phyloP scores from a whole-genome alignment of 1,140 invertebrate species.

The Plectus sambesii region DNA sequence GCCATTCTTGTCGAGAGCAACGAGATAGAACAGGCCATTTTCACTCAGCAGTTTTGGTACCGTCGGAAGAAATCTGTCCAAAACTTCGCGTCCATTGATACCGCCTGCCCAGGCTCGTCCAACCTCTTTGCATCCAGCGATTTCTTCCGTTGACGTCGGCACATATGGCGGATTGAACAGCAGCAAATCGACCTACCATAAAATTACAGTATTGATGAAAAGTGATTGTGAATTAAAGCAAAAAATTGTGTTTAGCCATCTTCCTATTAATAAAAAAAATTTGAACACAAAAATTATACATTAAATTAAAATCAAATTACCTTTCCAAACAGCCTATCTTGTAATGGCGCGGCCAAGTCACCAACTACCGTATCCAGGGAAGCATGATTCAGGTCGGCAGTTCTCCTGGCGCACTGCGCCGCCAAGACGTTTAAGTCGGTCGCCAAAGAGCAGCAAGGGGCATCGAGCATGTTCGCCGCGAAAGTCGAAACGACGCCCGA shows the following conservation, averaged over 20 bases:
- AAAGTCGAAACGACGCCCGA: constrained; percentile 82
- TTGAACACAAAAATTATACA: no score
- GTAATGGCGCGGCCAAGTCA: constrained; percentile 54
- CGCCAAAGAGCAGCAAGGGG: constrained; percentile 47
- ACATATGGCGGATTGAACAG: constrained; percentile 98
- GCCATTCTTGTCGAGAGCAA: constrained; percentile 36
- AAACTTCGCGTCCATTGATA: constrained; percentile 22
- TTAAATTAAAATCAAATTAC: no score
- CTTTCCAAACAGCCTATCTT: constrained; percentile 30
- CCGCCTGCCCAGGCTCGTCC: constrained; percentile 31
- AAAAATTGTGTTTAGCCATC: no score
- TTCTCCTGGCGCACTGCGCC: constrained; percentile 59
- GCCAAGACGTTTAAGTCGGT: constrained; percentile 71
- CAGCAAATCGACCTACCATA: constrained; percentile 66
- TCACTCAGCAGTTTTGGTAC: constrained; percentile 27
- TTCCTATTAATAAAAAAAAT: no score
- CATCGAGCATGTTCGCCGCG: constrained; percentile 57
- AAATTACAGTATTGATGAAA: no score
- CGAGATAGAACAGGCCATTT: constrained; percentile 37
- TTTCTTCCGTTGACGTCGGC: constrained; percentile 54
- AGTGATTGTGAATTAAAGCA: no score
- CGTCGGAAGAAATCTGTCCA: constrained; percentile 31
- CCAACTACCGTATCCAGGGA: constrained; percentile 57
- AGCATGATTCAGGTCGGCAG: constrained; percentile 53
- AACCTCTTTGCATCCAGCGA: not conserved